Percentiles rank a stretch among this genome's conserved stretches.
phyloP scores from a whole-genome alignment of 2,113 vertebrate genomes.

The Malurus elegans region DNA sequence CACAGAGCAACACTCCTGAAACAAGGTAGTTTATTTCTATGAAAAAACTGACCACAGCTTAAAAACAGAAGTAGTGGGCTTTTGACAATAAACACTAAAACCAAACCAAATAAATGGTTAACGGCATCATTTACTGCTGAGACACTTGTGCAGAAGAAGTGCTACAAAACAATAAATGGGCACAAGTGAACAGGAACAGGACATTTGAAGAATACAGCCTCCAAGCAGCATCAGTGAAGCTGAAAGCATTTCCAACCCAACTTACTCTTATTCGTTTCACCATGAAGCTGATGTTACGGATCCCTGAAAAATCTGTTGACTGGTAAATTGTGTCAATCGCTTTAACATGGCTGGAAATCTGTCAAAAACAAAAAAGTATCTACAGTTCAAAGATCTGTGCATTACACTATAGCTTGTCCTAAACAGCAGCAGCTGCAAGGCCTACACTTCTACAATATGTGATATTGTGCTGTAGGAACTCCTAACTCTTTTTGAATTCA shows the following conservation, averaged over 20 bases:
- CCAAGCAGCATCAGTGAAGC: neutral
- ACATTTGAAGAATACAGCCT: neutral
- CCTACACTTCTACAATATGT: neutral
- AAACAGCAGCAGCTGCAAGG: neutral
- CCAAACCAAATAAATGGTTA: neutral
- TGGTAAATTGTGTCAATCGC: conserved; percentile 95
- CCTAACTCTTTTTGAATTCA: neutral
- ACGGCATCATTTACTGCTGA: neutral
- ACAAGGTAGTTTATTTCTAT: neutral
- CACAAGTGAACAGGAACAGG: neutral
- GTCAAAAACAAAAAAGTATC: neutral
- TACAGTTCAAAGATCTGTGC: neutral
- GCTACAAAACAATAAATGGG: neutral
- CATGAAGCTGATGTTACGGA: conserved; percentile 97
- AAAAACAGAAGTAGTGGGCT: neutral
- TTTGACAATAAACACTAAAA: neutral
- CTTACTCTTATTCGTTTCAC: conserved; percentile 96
- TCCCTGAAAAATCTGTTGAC: conserved; percentile 92
- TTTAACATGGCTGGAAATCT: conserved; percentile 98
- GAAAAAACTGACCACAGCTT: neutral
- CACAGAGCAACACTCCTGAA: neutral
- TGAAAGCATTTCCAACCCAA: neutral
- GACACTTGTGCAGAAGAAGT: neutral
- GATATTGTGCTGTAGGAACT: neutral
- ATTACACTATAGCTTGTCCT: accelerated